phyloP scores from a whole-genome alignment of 2,797 vertebrate genomes.

The Poecilia picta region DNA sequence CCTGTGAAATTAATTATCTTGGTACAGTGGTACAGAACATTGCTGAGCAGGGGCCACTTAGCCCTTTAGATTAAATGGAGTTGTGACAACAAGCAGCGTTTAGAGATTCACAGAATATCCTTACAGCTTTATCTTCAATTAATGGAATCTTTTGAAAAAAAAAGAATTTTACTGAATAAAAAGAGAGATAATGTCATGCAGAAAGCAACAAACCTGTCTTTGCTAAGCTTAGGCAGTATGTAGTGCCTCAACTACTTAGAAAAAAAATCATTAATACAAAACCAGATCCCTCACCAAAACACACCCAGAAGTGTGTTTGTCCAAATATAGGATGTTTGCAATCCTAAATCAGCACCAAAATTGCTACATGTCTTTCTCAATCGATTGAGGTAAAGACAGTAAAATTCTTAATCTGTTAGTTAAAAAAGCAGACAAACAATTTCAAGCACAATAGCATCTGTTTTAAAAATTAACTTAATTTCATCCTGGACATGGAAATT shows the following conservation, averaged over 20 bases:
- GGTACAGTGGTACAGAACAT: background rate
- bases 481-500: conserved; percentile 11
- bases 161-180: background rate
- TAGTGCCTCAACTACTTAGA: conserved; percentile 15
- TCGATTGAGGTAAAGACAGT: background rate
- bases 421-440: conserved; percentile 43
- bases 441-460: conserved; percentile 32
- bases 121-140: background rate
- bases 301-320: conserved; percentile 5
- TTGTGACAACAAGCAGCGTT: background rate
- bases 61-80: background rate
- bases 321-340: conserved; percentile 2
- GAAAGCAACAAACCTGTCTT: background rate
- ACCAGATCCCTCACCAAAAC: conserved; percentile 18
- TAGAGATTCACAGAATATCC: background rate
- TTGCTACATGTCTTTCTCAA: conserved; percentile 15
- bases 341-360: conserved; percentile 24
- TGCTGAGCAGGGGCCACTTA: background rate
- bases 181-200: background rate
- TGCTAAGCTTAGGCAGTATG: conserved; percentile 12
- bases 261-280: conserved; percentile 23
- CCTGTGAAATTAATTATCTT: background rate
- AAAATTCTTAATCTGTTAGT: conserved; percentile 39
- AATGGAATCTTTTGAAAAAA: background rate
- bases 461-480: conserved; percentile 44